Conservation (phyloP, 2,797 vertebrate species). For the Aphelocoma californica region DNA sequence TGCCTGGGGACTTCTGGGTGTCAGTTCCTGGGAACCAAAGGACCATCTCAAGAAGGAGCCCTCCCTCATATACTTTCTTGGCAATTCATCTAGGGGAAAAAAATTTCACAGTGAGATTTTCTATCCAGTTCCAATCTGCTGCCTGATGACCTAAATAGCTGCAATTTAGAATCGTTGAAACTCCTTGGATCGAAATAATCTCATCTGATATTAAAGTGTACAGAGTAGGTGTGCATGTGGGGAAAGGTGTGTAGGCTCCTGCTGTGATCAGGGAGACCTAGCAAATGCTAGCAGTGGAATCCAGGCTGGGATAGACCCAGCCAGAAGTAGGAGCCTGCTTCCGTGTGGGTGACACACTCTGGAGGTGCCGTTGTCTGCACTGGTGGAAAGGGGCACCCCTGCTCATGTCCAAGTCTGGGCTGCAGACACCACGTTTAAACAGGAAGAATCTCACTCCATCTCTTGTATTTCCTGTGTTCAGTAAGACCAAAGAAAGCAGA, state of each 20-base stretch:
- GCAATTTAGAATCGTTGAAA: not conserved
- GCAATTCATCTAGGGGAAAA: not conserved
- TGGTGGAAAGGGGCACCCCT: rapidly evolving
- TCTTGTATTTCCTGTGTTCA: not conserved
- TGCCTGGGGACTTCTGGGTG: not conserved
- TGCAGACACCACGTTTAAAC: not conserved
- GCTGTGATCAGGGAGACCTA: not conserved
- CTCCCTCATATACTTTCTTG: not conserved
- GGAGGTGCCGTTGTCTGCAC: rapidly evolving
- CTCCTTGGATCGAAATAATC: not conserved
- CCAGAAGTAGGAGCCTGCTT: not conserved
- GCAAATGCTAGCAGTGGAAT: not conserved
- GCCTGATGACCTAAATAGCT: not conserved
- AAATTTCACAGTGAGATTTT: not conserved
- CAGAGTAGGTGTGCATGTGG: not conserved
- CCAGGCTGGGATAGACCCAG: not conserved
- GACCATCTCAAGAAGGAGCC: not conserved
- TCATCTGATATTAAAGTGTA: not conserved
- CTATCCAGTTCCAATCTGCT: not conserved
- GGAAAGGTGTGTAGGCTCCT: not conserved
- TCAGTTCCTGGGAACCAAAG: not conserved
- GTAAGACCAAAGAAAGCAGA: not conserved
- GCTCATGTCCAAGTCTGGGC: not conserved
- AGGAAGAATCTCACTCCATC: not conserved
- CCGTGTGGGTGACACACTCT: not conserved